Percentiles rank a stretch among this genome's conserved stretches.
phyloP scores from a whole-genome alignment of 1,140 invertebrate genomes.

The Leptoteleia sp. region DNA sequence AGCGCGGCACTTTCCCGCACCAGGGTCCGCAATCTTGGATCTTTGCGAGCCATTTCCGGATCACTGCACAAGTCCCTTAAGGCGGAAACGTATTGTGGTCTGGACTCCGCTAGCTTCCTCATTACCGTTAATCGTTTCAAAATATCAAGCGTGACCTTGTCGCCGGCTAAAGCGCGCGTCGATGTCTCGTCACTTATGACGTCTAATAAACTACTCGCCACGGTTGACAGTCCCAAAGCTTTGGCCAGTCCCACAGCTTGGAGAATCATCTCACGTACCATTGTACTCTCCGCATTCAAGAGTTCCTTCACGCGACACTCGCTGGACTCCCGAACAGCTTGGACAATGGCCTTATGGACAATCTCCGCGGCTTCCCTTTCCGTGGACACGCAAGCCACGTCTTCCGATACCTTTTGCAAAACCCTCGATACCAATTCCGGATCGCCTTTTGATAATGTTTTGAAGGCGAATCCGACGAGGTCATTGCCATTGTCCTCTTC shows the following conservation, averaged over 20 bases:
- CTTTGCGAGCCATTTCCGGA: conserved; percentile 84
- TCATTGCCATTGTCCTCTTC: conserved; percentile 82
- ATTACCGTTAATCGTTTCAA: conserved; percentile 87
- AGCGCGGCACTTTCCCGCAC: conserved; percentile 87
- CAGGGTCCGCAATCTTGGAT: conserved; percentile 85
- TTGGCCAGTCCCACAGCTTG: conserved; percentile 87
- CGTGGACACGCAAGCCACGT: conserved; percentile 82
- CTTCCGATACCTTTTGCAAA: conserved; percentile 82
- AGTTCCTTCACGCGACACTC: conserved; percentile 82
- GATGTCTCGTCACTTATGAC: conserved; percentile 84
- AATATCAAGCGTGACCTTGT: conserved; percentile 85
- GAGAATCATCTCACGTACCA: conserved; percentile 81
- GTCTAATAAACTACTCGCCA: conserved; percentile 83
- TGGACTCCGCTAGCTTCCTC: conserved; percentile 86
- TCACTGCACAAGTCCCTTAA: conserved; percentile 84
- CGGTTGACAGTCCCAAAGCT: conserved; percentile 85
- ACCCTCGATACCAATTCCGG: conserved; percentile 82
- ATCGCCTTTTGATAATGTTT: conserved; percentile 82
- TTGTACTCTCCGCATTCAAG: conserved; percentile 80
- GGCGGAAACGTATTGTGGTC: conserved; percentile 83
- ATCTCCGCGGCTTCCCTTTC: conserved; percentile 84
- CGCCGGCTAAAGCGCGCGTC: conserved; percentile 82
- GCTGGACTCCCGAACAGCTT: conserved; percentile 83
- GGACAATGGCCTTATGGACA: conserved; percentile 84
- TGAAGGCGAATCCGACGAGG: conserved; percentile 83